Conservation (phyloP, 2,797 vertebrate genomes). For the Myoxocephalus aenaeus region DNA sequence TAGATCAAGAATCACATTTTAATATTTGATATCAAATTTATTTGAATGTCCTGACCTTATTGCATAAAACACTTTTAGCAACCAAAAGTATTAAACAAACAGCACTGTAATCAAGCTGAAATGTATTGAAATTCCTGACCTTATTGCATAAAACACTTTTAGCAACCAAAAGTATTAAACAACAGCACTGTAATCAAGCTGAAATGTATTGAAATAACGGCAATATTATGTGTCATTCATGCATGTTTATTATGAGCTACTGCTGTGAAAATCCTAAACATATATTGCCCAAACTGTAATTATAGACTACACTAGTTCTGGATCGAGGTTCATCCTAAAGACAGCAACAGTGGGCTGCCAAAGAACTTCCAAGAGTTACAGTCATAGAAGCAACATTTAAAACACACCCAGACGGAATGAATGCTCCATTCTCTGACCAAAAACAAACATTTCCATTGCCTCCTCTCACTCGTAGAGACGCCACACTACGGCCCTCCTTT, state of each 20-base stretch:
- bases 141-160: not conserved
- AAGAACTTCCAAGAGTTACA: slow-evolving; percentile 22
- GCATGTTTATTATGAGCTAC: not conserved
- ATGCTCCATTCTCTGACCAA: slow-evolving; percentile 33
- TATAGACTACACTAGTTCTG: not conserved
- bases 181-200: not conserved
- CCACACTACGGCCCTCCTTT: slow-evolving; percentile 31
- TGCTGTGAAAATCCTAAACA: not conserved
- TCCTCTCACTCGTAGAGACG: slow-evolving; percentile 64
- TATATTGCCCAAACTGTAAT: not conserved
- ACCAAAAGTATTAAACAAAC: not conserved
- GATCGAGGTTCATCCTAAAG: slow-evolving; percentile 19
- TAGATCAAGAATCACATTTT: not conserved
- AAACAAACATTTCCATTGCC: slow-evolving; percentile 37
- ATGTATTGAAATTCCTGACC: not conserved
- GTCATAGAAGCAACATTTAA: slow-evolving; percentile 31
- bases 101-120: not conserved
- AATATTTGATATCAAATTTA: not conserved
- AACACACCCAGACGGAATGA: slow-evolving; percentile 47
- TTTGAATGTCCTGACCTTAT: not conserved
- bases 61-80: not conserved
- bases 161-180: not conserved
- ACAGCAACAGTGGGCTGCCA: slow-evolving; percentile 19
- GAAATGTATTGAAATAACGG: not conserved
- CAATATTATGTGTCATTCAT: not conserved